Evolutionary conservation across 2,888 invertebrate genomes (phyloP), one percentile per base, ranked within the genome.

Genomic region (Andrena trimmerana): DNA sequence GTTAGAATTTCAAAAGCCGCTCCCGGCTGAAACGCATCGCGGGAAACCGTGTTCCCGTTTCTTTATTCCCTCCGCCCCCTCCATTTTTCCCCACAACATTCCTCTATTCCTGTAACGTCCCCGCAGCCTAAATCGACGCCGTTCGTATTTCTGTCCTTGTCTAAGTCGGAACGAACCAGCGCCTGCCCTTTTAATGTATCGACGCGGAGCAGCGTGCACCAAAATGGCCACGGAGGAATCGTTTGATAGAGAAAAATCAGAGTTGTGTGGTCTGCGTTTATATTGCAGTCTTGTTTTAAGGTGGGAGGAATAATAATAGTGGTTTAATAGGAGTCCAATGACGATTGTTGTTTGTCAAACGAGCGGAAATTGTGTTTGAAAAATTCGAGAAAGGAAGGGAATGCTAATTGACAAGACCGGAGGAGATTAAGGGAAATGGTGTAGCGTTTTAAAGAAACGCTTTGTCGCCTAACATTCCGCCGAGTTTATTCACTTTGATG

Each of bases 1-100:
- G 90, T 91, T 90, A 89, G 87, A 90, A 91, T 90, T 90, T 90
- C 90, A 90, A 91, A 91, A 90, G 87, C 89, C 83, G 85, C 84
- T 90, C 78, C 84, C 76, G 77, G 80, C 82, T 80, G 84, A 85
- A 89, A 89, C 89, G 87, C 88, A 81, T 87, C 83, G 88, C 89
- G 83, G 82, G 72, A 85, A 84, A 85, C 86, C 86, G 86, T 76
- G 88, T 88, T 87, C 88, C 75, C 85, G 87, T 89, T 88, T 87
- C 86, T 85, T 82, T 79, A 82, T 78, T 29, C 74, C 73, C 63
- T 72, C 77, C 13, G 54, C 69, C 69, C 2, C 59, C 24, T 60
- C 59, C 57, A 42, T 54, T 54, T 57, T 31, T 60, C 36, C 36
- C 33, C 52, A 20, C 33, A 54, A 60, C 59, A 24, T 71, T 54